Base-by-base conservation (phyloP, 2,888 invertebrate genomes). In the Drosophila incognita region DNA sequence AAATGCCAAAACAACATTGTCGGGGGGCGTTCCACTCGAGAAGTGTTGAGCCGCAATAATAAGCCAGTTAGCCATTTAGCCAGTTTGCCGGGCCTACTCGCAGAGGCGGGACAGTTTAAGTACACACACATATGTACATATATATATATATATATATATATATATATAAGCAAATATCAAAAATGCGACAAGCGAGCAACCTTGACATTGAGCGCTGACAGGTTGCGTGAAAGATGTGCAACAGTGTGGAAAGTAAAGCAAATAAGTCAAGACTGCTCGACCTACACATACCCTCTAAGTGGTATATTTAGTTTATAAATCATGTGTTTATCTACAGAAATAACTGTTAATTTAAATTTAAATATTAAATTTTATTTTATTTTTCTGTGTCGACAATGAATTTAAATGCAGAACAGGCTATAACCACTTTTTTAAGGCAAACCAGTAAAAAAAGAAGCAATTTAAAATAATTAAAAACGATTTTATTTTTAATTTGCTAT, bases 21-120 rank as follows among this genome's bases (percentile, higher is more conserved):
- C 64, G 68, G 71, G 85, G 87, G 85, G 87, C 87, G 85, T 88
- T 83, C 82, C 83, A 86, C 84, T 74, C 72, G 77, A 89, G 69
- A 76, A 68, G 82, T 79, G 84, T 72, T 87, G 76, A 83, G 76
- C 73, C 58, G 70, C 81, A 86, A 74, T 84, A 83, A 83, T 69
- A 62, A 62, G 72, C 79, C 75, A 63, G 36, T 42, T 42, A 65
- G 57, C 72, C 52, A 60, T 60, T 77, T 74, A 61, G 73, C 56
- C 67, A 48, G 38, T 11, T 83, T 53, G 70, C 57, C 67, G 58
- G 68, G 64, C 46, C 64, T 58, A 69, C 69, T 58, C 40, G 54
- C 48, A 40, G 27, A 15, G 58, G 46, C 27, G n/a, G 21, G 64
- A 36, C 54, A 51, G 42, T 38, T 49, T 71, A 67, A 27, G 52